These are phyloP conservation scores for Tribolium castaneum DNA, from an alignment of 1,140 invertebrate genomes.

Conservation along the genomic window DNA sequence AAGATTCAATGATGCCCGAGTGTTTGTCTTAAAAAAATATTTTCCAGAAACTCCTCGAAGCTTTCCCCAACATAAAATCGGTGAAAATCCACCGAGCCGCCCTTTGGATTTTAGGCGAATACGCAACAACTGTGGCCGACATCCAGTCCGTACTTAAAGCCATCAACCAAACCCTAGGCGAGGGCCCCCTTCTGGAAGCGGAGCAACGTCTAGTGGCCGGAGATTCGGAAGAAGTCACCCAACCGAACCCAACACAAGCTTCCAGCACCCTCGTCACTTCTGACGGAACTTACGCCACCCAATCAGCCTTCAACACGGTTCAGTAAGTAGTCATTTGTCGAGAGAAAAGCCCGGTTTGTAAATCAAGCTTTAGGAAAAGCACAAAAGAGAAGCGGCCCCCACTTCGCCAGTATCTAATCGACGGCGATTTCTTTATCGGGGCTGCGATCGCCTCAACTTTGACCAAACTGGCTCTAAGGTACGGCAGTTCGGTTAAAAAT, in stretches of 20 bases:
- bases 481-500: constrained; percentile 65
- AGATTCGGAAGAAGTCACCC: constrained; percentile 70
- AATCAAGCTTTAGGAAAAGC: constrained; percentile 62
- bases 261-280: constrained; percentile 84
- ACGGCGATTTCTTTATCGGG: constrained; percentile 97
- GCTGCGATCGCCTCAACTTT: constrained; percentile 91
- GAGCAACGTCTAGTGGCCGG: constrained; percentile 81
- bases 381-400: constrained; percentile 82
- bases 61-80: constrained; percentile 85
- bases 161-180: constrained; percentile 82
- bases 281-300: constrained; percentile 98
- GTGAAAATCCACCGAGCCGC: constrained; percentile 92
- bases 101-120: constrained; percentile 99
- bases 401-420: constrained; percentile 88
- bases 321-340: no score
- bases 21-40: no score
- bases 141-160: constrained; percentile 84
- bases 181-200: constrained; percentile 90
- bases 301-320: constrained; percentile 92
- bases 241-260: constrained; percentile 54
- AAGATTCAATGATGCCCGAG: no score
- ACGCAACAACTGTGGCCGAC: constrained; percentile 82
- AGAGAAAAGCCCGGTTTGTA: background rate
- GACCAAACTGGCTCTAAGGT: constrained; percentile 89
- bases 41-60: constrained; percentile 79